A percentile compares a stretch with the other conserved stretches of the same genome.
These are phyloP conservation scores for Gymnocypris eckloni DNA, from an alignment of 2,797 vertebrate species.

Conservation along the genomic window DNA sequence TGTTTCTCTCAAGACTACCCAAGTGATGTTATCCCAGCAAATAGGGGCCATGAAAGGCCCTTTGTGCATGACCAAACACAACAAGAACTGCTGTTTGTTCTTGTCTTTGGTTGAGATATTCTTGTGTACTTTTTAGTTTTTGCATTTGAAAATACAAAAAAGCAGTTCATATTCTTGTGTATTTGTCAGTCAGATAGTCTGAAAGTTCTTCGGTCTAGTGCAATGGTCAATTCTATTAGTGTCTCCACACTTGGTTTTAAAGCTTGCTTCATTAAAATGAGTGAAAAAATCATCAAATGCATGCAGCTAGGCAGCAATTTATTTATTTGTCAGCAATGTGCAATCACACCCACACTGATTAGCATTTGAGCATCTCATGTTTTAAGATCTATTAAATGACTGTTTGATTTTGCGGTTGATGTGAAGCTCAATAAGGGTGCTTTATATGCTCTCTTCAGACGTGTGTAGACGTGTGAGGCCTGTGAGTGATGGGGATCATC, in stretches of 20 bases:
- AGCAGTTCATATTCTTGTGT: neutral
- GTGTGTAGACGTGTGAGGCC: neutral
- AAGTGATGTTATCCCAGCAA: conserved; percentile 42
- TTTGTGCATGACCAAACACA: conserved; percentile 36
- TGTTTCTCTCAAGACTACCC: conserved; percentile 42
- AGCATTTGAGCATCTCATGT: conserved; percentile 34
- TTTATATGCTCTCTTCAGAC: conserved; percentile 31
- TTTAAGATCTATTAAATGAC: conserved; percentile 41
- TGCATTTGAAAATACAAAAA: neutral
- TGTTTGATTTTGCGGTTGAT: conserved; percentile 26
- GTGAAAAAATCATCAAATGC: conserved; percentile 17
- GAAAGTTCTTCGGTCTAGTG: neutral
- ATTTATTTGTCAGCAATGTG: conserved; percentile 49
- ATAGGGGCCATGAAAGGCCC: conserved; percentile 27
- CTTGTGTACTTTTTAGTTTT: neutral
- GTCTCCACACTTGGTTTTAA: conserved; percentile 10
- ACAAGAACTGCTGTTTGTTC: conserved; percentile 19
- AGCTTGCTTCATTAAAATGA: conserved; percentile 24
- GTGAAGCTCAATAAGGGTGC: neutral
- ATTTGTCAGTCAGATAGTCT: neutral
- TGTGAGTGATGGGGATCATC: conserved; percentile 28
- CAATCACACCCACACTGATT: conserved; percentile 50
- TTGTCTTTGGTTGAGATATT: neutral
- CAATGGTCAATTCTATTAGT: neutral
- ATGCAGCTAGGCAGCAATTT: conserved; percentile 31